A percentile compares a stretch with the other conserved stretches of the same genome.
These are phyloP conservation scores for Pteronotus mesoamericanus DNA, from an alignment of 2,797 vertebrate genomes.

Conservation along the genomic window DNA sequence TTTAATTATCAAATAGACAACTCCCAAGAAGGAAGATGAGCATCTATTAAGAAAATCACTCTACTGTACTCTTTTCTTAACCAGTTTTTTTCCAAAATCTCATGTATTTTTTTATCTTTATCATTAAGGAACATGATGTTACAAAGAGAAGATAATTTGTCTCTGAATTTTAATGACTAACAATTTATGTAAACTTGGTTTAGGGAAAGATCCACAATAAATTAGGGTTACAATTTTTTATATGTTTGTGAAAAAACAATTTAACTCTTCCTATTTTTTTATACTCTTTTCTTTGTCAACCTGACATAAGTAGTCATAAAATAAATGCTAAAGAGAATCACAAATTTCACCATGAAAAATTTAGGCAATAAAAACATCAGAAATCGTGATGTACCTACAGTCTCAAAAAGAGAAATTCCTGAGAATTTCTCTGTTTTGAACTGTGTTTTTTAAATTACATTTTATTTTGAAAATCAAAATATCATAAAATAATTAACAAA, in stretches of 20 bases:
- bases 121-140: background rate
- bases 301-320: background rate
- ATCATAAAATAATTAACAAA: background rate
- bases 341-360: background rate
- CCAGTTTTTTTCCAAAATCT: background rate
- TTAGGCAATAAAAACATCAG: background rate
- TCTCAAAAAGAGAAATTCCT: background rate
- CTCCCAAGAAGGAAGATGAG: constrained; percentile 22
- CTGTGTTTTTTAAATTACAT: background rate
- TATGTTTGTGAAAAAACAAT: background rate
- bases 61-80: background rate
- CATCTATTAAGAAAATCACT: constrained; percentile 19
- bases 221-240: background rate
- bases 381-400: background rate
- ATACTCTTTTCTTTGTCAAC: background rate
- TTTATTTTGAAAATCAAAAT: background rate
- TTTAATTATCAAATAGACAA: constrained; percentile 32
- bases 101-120: constrained; percentile 29
- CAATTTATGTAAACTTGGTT: background rate
- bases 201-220: background rate
- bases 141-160: background rate
- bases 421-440: background rate
- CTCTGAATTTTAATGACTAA: background rate
- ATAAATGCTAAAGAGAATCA: background rate
- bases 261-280: background rate